Evolutionary conservation across 2,113 vertebrate species (phyloP).

Genomic region (Chiloscyllium plagiosum): DNA sequence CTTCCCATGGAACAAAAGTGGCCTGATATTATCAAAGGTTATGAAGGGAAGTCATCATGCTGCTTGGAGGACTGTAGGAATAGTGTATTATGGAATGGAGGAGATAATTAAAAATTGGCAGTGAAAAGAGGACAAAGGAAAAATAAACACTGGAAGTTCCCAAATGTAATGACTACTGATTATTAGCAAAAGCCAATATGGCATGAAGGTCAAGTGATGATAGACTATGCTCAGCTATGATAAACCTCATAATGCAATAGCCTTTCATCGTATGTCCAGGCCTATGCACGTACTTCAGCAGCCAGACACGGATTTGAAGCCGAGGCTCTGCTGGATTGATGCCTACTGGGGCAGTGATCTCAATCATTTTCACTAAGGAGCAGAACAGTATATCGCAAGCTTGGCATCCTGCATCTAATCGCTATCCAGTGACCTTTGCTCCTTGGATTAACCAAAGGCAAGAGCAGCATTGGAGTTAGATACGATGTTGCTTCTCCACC

Average conservation of each 20-base stretch:
- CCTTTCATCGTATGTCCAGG: neutral
- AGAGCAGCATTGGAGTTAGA: neutral
- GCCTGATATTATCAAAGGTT: neutral
- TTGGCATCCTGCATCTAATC: neutral
- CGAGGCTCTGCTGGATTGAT: neutral
- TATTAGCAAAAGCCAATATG: neutral
- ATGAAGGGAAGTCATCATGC: neutral
- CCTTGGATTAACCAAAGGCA: neutral
- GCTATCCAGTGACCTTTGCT: neutral
- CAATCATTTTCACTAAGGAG: neutral
- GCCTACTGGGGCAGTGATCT: neutral
- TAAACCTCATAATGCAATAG: neutral
- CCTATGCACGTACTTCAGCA: neutral
- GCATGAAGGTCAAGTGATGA: neutral
- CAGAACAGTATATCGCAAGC: neutral
- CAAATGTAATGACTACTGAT: neutral
- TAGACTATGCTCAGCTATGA: neutral
- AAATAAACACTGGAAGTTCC: neutral
- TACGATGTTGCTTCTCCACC: neutral
- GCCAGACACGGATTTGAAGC: neutral
- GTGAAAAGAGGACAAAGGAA: neutral
- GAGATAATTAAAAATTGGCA: neutral
- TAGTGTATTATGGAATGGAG: neutral
- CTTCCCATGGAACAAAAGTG: neutral
- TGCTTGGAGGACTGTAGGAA: neutral